Percentiles rank a stretch among this genome's conserved stretches.
Conservation (phyloP, 2,113 vertebrate genomes). For the Myxocyprinus asiaticus region DNA sequence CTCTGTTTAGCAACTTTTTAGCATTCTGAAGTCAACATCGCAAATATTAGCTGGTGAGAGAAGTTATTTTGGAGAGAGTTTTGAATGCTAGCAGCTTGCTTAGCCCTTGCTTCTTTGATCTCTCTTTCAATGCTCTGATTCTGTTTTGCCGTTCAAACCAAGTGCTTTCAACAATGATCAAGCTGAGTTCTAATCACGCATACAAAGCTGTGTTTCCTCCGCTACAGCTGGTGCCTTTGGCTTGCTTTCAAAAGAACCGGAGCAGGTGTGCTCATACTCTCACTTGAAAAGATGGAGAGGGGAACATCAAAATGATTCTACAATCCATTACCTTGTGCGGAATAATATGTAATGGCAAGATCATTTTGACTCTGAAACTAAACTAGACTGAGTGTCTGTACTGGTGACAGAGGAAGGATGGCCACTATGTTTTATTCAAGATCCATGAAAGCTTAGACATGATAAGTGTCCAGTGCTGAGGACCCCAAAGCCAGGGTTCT, state of each 20-base stretch:
- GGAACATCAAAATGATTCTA: not conserved
- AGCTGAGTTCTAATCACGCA: slow-evolving; percentile 52
- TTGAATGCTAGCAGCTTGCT: not conserved
- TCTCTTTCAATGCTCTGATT: slow-evolving; percentile 50
- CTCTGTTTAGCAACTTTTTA: not conserved
- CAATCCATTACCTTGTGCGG: too few relatives aligned
- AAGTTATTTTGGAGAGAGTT: not conserved
- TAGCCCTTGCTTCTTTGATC: slow-evolving; percentile 32
- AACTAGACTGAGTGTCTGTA: too few relatives aligned
- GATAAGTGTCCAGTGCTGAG: too few relatives aligned
- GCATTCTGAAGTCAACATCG: not conserved
- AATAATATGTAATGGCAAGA: too few relatives aligned
- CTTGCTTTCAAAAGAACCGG: slow-evolving; percentile 62
- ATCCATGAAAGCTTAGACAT: too few relatives aligned
- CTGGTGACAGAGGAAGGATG: too few relatives aligned
- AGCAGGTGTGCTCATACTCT: slow-evolving; percentile 42
- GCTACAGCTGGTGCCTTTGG: slow-evolving; percentile 65
- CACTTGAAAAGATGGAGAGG: not conserved
- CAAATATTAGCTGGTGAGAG: not conserved
- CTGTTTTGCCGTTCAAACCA: slow-evolving; percentile 2
- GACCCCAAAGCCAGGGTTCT: too few relatives aligned
- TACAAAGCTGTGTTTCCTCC: slow-evolving; percentile 4
- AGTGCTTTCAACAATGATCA: slow-evolving; percentile 59
- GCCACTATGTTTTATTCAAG: too few relatives aligned
- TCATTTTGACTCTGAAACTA: too few relatives aligned